Conservation (phyloP, 2,888 invertebrate species). For the Malachius bipustulatus region DNA sequence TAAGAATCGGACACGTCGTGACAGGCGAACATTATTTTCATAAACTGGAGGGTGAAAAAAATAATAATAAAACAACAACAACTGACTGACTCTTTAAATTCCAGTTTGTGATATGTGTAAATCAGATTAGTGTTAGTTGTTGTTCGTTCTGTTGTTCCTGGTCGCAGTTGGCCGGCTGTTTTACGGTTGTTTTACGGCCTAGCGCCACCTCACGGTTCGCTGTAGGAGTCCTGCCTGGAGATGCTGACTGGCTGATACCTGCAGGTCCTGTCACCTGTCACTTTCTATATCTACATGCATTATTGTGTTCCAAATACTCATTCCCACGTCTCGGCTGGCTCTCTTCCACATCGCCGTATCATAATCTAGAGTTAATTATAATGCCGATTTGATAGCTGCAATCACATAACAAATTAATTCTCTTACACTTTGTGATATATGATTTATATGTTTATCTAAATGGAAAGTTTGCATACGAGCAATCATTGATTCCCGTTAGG, state of each 20-base stretch:
- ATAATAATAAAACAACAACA: too few species aligned
- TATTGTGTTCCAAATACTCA: neutral
- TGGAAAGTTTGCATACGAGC: slow-evolving; percentile 1
- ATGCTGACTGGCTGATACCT: neutral
- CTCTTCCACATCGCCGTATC: too few species aligned
- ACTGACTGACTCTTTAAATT: neutral
- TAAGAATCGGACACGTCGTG: neutral
- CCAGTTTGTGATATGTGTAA: neutral
- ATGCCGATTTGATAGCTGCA: too few species aligned
- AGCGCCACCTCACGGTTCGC: slow-evolving; percentile 1
- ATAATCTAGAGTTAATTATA: too few species aligned
- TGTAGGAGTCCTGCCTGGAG: neutral
- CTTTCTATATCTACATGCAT: neutral
- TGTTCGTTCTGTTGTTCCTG: too few species aligned
- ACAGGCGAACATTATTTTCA: slow-evolving; percentile 1
- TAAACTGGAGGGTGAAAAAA: too few species aligned
- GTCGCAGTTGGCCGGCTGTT: too few species aligned
- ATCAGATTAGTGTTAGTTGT: neutral
- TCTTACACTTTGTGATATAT: neutral
- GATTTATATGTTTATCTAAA: slow-evolving; percentile 2
- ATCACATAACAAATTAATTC: too few species aligned
- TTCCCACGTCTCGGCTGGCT: slow-evolving; percentile 2
- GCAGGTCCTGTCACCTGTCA: slow-evolving; percentile 2
- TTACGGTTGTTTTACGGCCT: too few species aligned
- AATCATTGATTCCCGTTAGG: slow-evolving; percentile 1